phyloP scores from a whole-genome alignment of 2,113 vertebrate species.

The Neofelis nebulosa region DNA sequence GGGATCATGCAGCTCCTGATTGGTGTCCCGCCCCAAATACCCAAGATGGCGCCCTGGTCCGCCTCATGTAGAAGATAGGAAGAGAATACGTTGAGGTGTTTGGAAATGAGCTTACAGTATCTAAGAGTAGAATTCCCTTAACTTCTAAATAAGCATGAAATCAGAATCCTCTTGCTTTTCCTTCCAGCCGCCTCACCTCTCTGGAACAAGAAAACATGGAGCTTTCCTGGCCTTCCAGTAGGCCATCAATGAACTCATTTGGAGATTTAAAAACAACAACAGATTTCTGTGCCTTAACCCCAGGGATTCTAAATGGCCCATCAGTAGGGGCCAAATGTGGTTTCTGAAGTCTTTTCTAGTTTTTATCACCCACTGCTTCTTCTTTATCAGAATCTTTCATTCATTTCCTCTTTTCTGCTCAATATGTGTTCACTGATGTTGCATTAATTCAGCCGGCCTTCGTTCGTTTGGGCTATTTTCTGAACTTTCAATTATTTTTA shows the following conservation, averaged over 20 bases:
- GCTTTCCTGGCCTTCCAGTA: neutral
- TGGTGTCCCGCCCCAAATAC: no score
- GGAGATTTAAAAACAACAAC: neutral
- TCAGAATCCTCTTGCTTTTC: neutral
- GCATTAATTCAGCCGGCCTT: neutral
- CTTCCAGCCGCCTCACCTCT: neutral
- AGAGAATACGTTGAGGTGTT: no score
- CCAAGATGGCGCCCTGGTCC: neutral
- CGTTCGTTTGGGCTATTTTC: neutral
- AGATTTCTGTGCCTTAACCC: neutral
- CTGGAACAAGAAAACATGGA: accelerated
- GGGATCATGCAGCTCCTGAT: neutral
- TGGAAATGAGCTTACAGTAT: neutral
- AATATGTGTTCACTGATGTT: accelerated
- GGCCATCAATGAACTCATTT: accelerated
- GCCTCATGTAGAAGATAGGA: neutral
- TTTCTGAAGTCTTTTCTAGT: neutral
- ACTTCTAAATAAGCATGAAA: neutral
- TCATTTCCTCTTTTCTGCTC: neutral
- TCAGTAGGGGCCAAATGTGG: neutral
- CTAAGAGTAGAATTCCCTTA: accelerated
- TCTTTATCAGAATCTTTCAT: neutral
- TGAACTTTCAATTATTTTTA: neutral
- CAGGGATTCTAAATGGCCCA: neutral
- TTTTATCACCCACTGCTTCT: neutral